phyloP scores from a whole-genome alignment of 2,113 vertebrate species.

The Falco punctatus region DNA sequence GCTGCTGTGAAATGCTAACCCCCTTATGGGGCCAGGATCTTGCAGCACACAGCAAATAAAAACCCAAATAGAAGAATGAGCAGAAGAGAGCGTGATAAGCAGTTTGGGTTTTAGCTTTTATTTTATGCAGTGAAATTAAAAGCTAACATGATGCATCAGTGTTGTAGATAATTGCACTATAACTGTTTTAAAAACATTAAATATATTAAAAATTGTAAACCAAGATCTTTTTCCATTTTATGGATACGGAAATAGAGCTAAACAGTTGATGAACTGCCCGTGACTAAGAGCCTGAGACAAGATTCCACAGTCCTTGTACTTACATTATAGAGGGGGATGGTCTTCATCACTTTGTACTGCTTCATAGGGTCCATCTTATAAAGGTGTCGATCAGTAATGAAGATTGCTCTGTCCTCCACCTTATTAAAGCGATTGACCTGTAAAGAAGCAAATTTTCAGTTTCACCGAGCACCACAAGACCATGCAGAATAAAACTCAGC shows the following conservation, averaged over 20 bases:
- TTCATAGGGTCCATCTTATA: slow-evolving; percentile 98
- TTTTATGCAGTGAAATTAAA: not conserved
- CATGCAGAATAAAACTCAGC: not conserved
- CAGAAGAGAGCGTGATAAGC: not conserved
- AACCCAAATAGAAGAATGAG: not conserved
- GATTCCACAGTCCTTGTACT: not conserved
- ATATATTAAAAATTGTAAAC: not conserved
- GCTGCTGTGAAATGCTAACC: not conserved
- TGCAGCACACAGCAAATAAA: not conserved
- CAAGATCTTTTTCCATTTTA: not conserved
- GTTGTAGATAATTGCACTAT: not conserved
- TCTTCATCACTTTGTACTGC: slow-evolving; percentile 97
- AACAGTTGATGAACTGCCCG: not conserved
- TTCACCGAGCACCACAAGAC: not conserved
- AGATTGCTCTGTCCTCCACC: slow-evolving; percentile 90
- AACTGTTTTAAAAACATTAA: not conserved
- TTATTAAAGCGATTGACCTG: slow-evolving; percentile 97
- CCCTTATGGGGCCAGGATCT: not conserved
- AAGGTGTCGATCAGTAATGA: slow-evolving; percentile 95
- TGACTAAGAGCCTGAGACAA: not conserved
- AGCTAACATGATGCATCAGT: not conserved
- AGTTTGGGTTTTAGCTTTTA: not conserved
- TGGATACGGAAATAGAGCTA: not conserved
- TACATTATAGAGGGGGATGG: slow-evolving; percentile 95
- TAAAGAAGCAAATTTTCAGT: not conserved